Evolutionary conservation across 2,888 invertebrate species (phyloP), one percentile per base, ranked within the genome.

Genomic region (Apotomis turbidana): DNA sequence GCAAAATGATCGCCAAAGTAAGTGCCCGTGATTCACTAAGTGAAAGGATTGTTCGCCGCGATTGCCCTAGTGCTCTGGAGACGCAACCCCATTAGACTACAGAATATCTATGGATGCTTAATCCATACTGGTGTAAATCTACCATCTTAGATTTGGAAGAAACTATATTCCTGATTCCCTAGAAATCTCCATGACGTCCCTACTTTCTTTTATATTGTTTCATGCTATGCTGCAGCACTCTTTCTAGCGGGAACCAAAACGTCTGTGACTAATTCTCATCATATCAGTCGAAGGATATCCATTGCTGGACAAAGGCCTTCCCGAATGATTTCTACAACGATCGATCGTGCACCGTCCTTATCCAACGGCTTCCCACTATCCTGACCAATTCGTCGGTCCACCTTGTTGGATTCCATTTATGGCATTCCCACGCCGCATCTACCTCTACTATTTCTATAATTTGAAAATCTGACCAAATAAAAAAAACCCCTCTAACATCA

Each of bases 1-100:
- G 81, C 87, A 91, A 87, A 90, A 93, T 93, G 93, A 90, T 93
- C 83, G 88, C 93, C 79, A 93, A 90, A 93, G 93, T 93, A 92
- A 93, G 93, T 93, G 88, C 73, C 73, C 72, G 78, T 77, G 79
- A 74, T 79, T 75, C 55, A 74, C 62, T 74, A 79, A 85, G 90
- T 90, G 90, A 90, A 90, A 89, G 87, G 88, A 88, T 84, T 77
- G 73, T 68, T 74, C 71, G 75, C 57, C 49, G 61, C 71, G 60
- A 41, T 68, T 27, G 13, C 68, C 72, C 55, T 15, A 57, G 58
- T 63, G 58, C 52, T n/a, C 68, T 68, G 58, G 63, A 72, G 44
- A 38, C 36, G 46, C 64, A 44, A 64, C 63, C 38, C 46, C 44
- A 36, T 51, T 12, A 52, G 51, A 41, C 59, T n/a, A 38, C 15